phyloP scores from a whole-genome alignment of 2,797 vertebrate species.

The Harpagifer antarcticus region DNA sequence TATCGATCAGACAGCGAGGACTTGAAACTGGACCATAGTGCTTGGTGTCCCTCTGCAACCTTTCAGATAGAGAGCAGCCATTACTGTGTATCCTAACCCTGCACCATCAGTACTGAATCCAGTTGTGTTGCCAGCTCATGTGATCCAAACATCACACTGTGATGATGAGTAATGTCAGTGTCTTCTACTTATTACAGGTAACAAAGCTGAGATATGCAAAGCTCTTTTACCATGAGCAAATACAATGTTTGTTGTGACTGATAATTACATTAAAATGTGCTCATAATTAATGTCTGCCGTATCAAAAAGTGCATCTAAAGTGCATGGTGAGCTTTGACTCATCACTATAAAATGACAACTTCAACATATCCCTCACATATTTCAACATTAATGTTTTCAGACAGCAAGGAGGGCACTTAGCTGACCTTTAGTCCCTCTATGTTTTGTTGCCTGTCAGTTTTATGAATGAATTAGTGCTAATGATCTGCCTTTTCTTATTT shows the following conservation, averaged over 20 bases:
- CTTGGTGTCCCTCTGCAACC: conserved; percentile 75
- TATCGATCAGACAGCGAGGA: conserved; percentile 92
- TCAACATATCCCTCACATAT: conserved; percentile 67
- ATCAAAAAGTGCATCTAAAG: conserved; percentile 6
- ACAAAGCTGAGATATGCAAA: background rate
- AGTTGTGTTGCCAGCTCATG: conserved; percentile 33
- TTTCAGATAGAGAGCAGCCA: conserved; percentile 61
- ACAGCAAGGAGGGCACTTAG: conserved; percentile 72
- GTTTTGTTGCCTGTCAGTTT: conserved; percentile 82
- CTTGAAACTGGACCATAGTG: conserved; percentile 90
- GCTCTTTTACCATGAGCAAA: conserved; percentile 1
- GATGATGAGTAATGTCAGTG: background rate
- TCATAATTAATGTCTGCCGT: conserved; percentile 7
- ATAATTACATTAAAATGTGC: background rate
- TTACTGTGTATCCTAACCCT: conserved; percentile 30
- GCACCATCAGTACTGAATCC: conserved; percentile 23
- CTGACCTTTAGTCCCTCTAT: conserved; percentile 76
- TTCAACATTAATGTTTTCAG: conserved; percentile 78
- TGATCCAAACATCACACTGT: conserved; percentile 27
- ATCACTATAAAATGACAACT: conserved; percentile 57
- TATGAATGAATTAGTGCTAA: conserved; percentile 86
- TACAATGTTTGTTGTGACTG: conserved; percentile 5
- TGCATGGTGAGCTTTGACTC: conserved; percentile 41
- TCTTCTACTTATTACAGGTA: background rate
- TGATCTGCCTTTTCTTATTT: conserved; percentile 80